Conservation (phyloP, 2,113 vertebrate species). For the Phalacrocorax carbo region DNA sequence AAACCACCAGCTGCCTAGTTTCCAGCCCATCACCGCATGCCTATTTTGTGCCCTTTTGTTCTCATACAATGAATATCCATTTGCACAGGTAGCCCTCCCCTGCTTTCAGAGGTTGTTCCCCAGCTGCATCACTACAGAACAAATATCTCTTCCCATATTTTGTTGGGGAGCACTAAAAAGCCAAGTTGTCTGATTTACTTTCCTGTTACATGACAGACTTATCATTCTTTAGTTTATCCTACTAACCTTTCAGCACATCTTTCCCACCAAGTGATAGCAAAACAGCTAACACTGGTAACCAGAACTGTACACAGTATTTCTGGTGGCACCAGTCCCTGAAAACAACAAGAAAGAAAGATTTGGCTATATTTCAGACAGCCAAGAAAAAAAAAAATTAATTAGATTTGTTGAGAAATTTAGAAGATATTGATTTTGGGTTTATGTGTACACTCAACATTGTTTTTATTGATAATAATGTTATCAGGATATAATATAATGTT, state of each 20-base stretch:
- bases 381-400: neutral
- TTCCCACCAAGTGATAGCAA: neutral
- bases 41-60: neutral
- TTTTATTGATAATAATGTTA: neutral
- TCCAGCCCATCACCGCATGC: fast-evolving
- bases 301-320: neutral
- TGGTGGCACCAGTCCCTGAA: neutral
- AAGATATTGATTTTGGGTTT: neutral
- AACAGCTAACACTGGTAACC: neutral
- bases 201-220: neutral
- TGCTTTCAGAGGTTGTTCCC: neutral
- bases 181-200: neutral
- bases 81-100: neutral
- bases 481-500: neutral
- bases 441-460: neutral
- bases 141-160: neutral
- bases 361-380: neutral
- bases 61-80: neutral
- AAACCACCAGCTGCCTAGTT: fast-evolving
- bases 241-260: neutral
- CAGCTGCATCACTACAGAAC: fast-evolving
- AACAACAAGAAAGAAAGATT: neutral
- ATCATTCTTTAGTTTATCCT: neutral
- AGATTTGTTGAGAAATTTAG: neutral
- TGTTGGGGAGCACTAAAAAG: neutral